Base-by-base conservation (phyloP, 2,113 vertebrate species). In the Xiphophorus hellerii region DNA sequence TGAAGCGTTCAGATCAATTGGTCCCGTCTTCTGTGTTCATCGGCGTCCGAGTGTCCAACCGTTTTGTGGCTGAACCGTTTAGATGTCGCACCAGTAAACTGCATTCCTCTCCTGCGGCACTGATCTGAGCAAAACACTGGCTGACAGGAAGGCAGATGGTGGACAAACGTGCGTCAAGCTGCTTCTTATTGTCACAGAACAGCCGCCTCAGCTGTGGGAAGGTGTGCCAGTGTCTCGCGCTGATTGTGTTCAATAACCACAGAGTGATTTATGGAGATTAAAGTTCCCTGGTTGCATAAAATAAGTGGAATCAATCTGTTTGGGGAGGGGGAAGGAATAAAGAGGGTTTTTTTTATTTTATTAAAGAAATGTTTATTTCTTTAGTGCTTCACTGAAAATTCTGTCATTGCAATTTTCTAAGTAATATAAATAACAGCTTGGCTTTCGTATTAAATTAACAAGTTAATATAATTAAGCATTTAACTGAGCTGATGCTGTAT, bases 261-360 rank as follows among this genome's bases (percentile, higher is more conserved):
- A 20, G 64, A 48, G 20, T 14, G 60, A 48, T 37, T 25, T 20
- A 7, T 62, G 51, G 69, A 72, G 74, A 11, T 75, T 17, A 69
- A 81, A 80, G 86, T 80, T 88, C 71, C 73, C 62, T 82, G 77
- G 77, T 84, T 80, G 86, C 82, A 74, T 70, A 77, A 73, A 60
- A 73, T 44, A 66, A 69, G 76, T 78, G 74, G 37, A 69, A 66
- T 83, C 86, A 88, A 89, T 89, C 88, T 90, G 84, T 87, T 69
- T 92, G 2, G 15, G 48, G 20, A n/a, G 48, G 12, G 35, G 15
- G 88, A 85, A 12, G 62, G 90, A 88, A 93, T 89, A 92, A 90
- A 91, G 73, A 90, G 31, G 66, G 68, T 66, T 33, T 44, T 20
- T 20, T 84, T 86, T 71, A n/a, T 25, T 5, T 27, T 9, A 7